Percentiles rank a stretch among this genome's conserved stretches.
phyloP scores from a whole-genome alignment of 2,113 vertebrate genomes.

The Chionomys nivalis region DNA sequence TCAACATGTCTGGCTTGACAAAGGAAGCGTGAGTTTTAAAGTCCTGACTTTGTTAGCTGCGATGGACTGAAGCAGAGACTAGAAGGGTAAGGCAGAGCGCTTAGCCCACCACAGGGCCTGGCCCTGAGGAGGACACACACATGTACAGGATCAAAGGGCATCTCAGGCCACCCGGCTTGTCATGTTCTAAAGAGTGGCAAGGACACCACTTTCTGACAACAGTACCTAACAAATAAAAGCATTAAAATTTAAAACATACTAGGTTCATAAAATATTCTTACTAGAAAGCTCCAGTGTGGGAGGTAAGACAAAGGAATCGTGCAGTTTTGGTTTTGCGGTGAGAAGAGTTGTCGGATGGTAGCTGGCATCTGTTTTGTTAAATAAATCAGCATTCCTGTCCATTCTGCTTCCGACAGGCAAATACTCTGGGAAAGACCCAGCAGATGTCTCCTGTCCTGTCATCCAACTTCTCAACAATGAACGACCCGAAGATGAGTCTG shows the following conservation, averaged over 20 bases:
- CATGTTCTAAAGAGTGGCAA: constrained; percentile 38
- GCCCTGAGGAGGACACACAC: background rate
- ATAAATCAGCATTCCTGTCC: constrained; percentile 60
- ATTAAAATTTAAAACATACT: constrained; percentile 40
- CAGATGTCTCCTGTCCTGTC: constrained; percentile 55
- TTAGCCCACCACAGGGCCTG: background rate
- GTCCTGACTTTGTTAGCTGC: constrained; percentile 20
- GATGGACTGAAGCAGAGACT: constrained; percentile 12
- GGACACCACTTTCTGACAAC: constrained; percentile 31
- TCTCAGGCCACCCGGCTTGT: background rate
- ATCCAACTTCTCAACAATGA: constrained; percentile 74
- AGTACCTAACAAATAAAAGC: constrained; percentile 24
- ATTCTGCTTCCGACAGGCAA: constrained; percentile 57
- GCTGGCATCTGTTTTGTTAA: constrained; percentile 59
- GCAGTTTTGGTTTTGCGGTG: constrained; percentile 30
- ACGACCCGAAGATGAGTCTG: constrained; percentile 16
- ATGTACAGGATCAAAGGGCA: background rate
- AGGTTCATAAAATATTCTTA: constrained; percentile 61
- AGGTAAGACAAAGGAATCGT: constrained; percentile 54
- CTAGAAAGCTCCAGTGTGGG: constrained; percentile 30
- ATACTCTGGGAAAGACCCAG: constrained; percentile 72
- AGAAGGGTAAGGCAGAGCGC: background rate
- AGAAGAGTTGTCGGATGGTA: constrained; percentile 61
- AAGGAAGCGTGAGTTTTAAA: constrained; percentile 52
- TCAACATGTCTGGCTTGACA: constrained; percentile 24